Conservation (phyloP, 1,140 invertebrate species). For the Conopomorpha cramerella region DNA sequence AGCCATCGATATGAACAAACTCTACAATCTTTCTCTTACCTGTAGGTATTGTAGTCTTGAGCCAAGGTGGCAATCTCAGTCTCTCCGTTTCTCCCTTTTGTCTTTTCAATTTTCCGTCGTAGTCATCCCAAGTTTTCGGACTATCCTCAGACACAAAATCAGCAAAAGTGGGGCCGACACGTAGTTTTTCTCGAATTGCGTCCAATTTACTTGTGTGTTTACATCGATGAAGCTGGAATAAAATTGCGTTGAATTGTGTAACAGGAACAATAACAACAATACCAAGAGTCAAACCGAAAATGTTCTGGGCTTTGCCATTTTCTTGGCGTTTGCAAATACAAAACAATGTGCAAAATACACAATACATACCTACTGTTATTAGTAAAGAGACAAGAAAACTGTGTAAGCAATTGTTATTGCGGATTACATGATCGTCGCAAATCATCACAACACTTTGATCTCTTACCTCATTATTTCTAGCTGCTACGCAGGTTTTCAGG, state of each 20-base stretch:
- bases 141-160: slow-evolving; percentile 69
- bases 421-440: background rate
- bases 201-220: slow-evolving; percentile 50
- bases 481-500: slow-evolving; percentile 15
- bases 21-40: slow-evolving; percentile 55
- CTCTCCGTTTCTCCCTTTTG: slow-evolving; percentile 81
- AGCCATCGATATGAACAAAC: slow-evolving; percentile 1
- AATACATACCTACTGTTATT: no score
- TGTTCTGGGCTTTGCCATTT: no score
- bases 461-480: slow-evolving; percentile 21
- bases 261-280: no score
- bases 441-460: background rate
- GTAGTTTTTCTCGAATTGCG: slow-evolving; percentile 63
- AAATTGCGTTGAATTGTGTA: no score
- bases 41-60: slow-evolving; percentile 94
- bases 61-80: slow-evolving; percentile 92
- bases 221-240: slow-evolving; percentile 24
- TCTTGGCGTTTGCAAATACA: no score
- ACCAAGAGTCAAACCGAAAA: no score
- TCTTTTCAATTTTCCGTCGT: slow-evolving; percentile 82
- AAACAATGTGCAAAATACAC: no score
- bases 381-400: background rate
- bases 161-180: slow-evolving; percentile 66
- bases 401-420: background rate
- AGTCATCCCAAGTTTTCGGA: slow-evolving; percentile 65